A percentile compares a stretch with the other conserved stretches of the same genome.
phyloP scores from a whole-genome alignment of 2,113 vertebrate genomes.

The Dryoscopus gambensis region DNA sequence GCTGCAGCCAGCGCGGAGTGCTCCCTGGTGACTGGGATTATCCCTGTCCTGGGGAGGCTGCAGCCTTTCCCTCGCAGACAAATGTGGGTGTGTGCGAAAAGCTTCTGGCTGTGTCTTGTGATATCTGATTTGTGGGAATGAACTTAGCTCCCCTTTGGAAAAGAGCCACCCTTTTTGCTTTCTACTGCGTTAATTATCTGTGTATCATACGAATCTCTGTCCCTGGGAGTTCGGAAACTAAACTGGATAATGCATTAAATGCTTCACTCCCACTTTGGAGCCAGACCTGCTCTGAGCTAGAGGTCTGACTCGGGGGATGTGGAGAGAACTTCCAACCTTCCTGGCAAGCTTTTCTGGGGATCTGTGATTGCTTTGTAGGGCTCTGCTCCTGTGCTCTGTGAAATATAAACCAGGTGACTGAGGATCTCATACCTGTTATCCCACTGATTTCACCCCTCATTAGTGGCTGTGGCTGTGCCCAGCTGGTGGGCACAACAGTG shows the following conservation, averaged over 20 bases:
- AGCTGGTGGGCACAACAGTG: background rate
- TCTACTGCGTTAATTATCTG: accelerated
- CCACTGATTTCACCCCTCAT: background rate
- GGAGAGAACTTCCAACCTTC: background rate
- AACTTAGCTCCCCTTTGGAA: background rate
- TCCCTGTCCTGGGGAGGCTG: background rate
- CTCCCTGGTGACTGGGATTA: accelerated
- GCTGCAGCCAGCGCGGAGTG: background rate
- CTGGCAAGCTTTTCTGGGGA: background rate
- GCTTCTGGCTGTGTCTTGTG: accelerated
- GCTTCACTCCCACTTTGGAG: background rate
- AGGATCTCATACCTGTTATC: background rate
- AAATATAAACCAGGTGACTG: background rate
- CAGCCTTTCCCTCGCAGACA: background rate
- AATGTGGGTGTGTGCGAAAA: accelerated
- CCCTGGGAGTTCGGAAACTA: background rate
- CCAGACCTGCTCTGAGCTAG: accelerated
- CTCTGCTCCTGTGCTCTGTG: background rate
- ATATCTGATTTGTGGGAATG: background rate
- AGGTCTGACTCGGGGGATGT: background rate
- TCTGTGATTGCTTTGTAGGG: background rate
- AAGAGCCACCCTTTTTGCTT: background rate
- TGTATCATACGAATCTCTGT: background rate
- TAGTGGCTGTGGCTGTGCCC: background rate
- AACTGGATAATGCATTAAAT: background rate